Evolutionary conservation across 2,113 vertebrate species (phyloP), one percentile per base, ranked within the genome.

Genomic region (Crotophaga sulcirostris): DNA sequence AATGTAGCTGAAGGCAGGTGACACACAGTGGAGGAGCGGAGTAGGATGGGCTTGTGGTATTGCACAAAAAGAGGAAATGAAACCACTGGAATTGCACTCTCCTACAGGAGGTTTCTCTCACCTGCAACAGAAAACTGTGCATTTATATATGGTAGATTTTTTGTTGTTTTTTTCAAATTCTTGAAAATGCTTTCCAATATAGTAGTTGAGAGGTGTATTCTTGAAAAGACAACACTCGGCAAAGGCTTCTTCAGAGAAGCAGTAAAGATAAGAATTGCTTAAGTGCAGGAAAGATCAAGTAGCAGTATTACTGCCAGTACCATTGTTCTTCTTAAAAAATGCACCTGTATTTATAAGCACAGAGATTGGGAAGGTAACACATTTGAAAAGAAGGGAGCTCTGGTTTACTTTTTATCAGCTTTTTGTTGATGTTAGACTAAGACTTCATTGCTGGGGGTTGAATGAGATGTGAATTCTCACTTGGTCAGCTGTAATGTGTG

Each of bases 1-100:
- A 68, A 38, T 12, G 33, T 9, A 36, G n/a, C 59, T 58, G 59
- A 42, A 77, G 64, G 44, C 13, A 8, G 33, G 31, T 3, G 2
- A 36, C 21, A 21, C 2, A 0, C 1, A 3, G 15, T 28, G 56
- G 29, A 77, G 64, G 38, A n/a, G 17, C 7, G 11, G 29, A 40
- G 58, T 63, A 67, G 79, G 70, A 6, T 2, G 3, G 72, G 29
- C 59, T 68, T 7, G 2, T 16, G 42, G 26, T 10, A 5, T 40
- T 54, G 29, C 24, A 47, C 56, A 40, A 72, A 34, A 87, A 16
- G 23, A 36, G 69, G 60, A 55, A 59, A 49, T 8, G 2, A 78
- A 84, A 14, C 31, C 25, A 14, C 17, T 36, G 55, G 21, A 28
- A 68, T 45, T 45, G 28, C 42, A 3, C 34, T 59, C 26, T 45